These are phyloP conservation scores for Ceyx margarethae DNA, from an alignment of 2,113 vertebrate species.

Conservation along the genomic window DNA sequence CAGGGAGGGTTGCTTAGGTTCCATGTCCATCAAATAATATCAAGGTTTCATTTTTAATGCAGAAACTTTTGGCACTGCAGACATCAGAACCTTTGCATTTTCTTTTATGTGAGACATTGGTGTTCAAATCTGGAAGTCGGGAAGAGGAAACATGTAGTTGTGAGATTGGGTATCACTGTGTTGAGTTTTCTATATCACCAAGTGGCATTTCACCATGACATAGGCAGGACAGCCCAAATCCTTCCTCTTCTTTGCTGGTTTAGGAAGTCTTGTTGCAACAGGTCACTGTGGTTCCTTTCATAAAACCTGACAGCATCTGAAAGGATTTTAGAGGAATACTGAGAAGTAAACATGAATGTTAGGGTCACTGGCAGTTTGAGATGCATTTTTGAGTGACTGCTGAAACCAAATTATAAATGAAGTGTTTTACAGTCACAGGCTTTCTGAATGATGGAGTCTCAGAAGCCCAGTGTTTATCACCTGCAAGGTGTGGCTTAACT, in stretches of 20 bases:
- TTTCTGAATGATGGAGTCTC: not conserved
- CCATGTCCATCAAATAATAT: slow-evolving; percentile 30
- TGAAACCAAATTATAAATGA: not conserved
- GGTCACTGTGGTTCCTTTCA: not conserved
- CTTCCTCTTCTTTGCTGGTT: not conserved
- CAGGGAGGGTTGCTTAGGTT: not conserved
- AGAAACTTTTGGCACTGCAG: slow-evolving; percentile 27
- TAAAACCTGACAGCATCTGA: not conserved
- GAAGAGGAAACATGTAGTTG: not conserved
- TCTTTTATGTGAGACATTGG: slow-evolving; percentile 14
- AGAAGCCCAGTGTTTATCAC: not conserved
- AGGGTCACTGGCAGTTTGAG: not conserved
- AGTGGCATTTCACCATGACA: slow-evolving; percentile 23
- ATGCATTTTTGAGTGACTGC: not conserved
- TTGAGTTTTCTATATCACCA: slow-evolving; percentile 14
- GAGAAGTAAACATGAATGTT: not conserved
- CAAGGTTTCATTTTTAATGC: slow-evolving; percentile 22
- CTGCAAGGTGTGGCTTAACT: not conserved
- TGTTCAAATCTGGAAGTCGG: slow-evolving; percentile 27
- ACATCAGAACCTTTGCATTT: slow-evolving; percentile 20
- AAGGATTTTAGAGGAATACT: not conserved
- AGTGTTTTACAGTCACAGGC: not conserved
- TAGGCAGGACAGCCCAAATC: slow-evolving; percentile 4
- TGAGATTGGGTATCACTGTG: slow-evolving; percentile 30
- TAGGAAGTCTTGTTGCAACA: not conserved